These are phyloP conservation scores for Scatophagus argus DNA, from an alignment of 2,113 vertebrate species.

Conservation along the genomic window DNA sequence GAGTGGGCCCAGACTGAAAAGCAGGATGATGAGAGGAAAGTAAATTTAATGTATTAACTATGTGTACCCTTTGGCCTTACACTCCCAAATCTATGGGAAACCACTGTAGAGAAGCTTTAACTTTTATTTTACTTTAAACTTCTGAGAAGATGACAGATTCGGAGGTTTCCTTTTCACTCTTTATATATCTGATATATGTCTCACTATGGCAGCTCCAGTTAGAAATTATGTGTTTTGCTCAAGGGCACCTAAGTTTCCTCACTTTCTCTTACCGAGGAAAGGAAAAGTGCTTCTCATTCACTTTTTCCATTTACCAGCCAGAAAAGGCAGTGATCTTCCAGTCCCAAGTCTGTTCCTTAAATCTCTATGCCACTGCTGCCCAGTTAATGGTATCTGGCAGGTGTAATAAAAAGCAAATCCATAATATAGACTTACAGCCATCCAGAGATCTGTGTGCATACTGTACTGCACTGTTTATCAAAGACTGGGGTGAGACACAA, in stretches of 20 bases:
- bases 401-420: conserved; percentile 69
- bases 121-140: neutral
- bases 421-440: conserved; percentile 51
- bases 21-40: conserved; percentile 8
- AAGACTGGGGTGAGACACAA: conserved; percentile 9
- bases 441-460: conserved; percentile 36
- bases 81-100: neutral
- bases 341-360: conserved; percentile 20
- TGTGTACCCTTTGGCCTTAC: neutral
- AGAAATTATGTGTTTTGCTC: conserved; percentile 20
- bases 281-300: conserved; percentile 23
- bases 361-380: conserved; percentile 15
- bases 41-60: conserved; percentile 11
- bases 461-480: conserved; percentile 38
- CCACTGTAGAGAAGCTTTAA: conserved; percentile 5
- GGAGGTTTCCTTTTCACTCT: neutral
- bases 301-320: conserved; percentile 27
- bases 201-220: conserved; percentile 12
- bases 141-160: neutral
- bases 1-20: neutral
- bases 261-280: neutral
- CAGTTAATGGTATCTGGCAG: conserved; percentile 58
- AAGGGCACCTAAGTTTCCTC: neutral
- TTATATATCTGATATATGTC: neutral
- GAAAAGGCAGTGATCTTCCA: conserved; percentile 27